Evolutionary conservation across 2,888 invertebrate genomes (phyloP).

Genomic region (Apeira syringaria): DNA sequence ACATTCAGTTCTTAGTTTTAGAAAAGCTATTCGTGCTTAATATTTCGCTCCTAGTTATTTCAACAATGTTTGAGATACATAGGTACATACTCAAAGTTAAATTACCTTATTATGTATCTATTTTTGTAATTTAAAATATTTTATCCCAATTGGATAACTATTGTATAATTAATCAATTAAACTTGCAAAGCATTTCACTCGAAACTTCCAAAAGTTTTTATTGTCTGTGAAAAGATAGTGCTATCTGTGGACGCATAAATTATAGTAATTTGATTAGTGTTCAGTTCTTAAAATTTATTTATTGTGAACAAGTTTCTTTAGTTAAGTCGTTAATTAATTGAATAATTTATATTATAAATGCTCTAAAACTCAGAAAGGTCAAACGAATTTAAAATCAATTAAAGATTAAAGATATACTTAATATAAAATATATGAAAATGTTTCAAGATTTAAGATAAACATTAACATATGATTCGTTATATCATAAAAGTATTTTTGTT

Average conservation of each 20-base stretch:
- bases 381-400: too few relatives aligned
- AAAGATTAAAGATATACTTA: too few relatives aligned
- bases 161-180: slow-evolving; percentile 4
- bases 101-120: too few relatives aligned
- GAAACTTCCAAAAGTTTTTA: slow-evolving; percentile 3
- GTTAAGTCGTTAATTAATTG: not conserved
- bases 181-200: not conserved
- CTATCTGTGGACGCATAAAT: not conserved
- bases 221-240: not conserved
- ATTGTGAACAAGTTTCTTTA: not conserved
- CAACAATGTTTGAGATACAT: too few relatives aligned
- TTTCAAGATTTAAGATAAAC: too few relatives aligned
- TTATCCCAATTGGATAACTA: slow-evolving; percentile 1
- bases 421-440: too few relatives aligned
- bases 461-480: slow-evolving; percentile 13
- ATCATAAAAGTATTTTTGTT: slow-evolving; percentile 18
- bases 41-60: too few relatives aligned
- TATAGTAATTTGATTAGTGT: not conserved
- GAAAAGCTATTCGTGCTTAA: too few relatives aligned
- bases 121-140: not conserved
- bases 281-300: not conserved
- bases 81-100: too few relatives aligned
- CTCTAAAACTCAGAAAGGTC: slow-evolving; percentile 11
- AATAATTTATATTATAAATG: slow-evolving; percentile 3
- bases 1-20: too few relatives aligned